Evolutionary conservation across 1,140 invertebrate genomes (phyloP).

Genomic region (Octopus sinensis): DNA sequence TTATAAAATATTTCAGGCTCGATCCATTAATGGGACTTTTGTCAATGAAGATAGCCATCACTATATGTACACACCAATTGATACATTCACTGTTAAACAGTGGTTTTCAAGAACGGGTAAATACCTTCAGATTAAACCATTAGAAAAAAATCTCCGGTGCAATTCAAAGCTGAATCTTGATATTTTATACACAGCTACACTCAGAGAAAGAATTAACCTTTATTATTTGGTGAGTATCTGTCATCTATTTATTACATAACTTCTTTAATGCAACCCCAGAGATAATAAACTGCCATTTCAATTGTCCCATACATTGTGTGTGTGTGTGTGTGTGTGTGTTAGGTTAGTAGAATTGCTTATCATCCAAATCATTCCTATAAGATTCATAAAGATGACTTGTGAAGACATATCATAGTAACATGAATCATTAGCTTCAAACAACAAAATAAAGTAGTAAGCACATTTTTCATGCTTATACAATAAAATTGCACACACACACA

Average conservation of each 20-base stretch:
- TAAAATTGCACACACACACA: too few species aligned
- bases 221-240: conserved; percentile 42
- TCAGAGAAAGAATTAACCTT: conserved; percentile 39
- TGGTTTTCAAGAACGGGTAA: conserved; percentile 55
- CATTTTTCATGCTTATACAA: too few species aligned
- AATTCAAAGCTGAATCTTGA: conserved; percentile 33
- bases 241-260: not conserved
- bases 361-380: too few species aligned
- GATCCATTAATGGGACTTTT: not conserved
- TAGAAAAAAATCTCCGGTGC: conserved; percentile 36
- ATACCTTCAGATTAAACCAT: conserved; percentile 47
- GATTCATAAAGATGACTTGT: too few species aligned
- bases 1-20: not conserved
- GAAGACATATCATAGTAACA: too few species aligned
- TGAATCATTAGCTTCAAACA: too few species aligned
- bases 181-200: conserved; percentile 45
- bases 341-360: too few species aligned
- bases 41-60: not conserved
- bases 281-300: too few species aligned
- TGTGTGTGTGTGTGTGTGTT: too few species aligned
- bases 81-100: conserved; percentile 27
- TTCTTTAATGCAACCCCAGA: too few species aligned
- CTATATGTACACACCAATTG: conserved; percentile 29
- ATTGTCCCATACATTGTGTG: too few species aligned
- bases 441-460: too few species aligned